Percentiles rank a stretch among this genome's conserved stretches.
phyloP scores from a whole-genome alignment of 2,888 invertebrate genomes.

The Miltochrista miniata region DNA sequence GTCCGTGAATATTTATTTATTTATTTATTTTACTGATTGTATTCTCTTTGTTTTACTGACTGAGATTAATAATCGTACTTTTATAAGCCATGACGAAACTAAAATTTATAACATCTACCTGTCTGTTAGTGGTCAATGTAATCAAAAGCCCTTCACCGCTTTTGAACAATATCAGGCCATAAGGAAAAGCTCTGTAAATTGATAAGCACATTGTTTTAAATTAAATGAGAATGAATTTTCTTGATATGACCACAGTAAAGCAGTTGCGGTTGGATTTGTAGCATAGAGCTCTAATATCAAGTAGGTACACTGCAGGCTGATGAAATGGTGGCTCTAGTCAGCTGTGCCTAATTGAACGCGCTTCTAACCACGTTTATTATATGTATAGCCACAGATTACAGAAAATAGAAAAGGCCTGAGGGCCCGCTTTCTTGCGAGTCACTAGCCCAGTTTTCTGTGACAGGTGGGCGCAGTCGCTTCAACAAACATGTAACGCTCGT shows the following conservation, averaged over 20 bases:
- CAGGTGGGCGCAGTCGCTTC: constrained; percentile 53
- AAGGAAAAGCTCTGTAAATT: neutral
- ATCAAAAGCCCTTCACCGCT: neutral
- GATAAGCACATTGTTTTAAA: constrained; percentile 1
- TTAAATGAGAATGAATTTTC: constrained; percentile 2
- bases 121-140: neutral
- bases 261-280: constrained; percentile 16
- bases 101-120: too few species aligned
- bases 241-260: constrained; percentile 11
- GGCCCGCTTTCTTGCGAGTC: constrained; percentile 71
- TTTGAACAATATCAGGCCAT: constrained; percentile 15
- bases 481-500: constrained; percentile 32
- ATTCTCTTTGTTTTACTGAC: too few species aligned
- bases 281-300: constrained; percentile 41
- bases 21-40: too few species aligned
- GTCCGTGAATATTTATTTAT: too few species aligned
- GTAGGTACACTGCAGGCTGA: constrained; percentile 48
- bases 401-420: constrained; percentile 77
- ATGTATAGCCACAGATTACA: constrained; percentile 72
- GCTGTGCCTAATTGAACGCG: constrained; percentile 67
- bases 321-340: constrained; percentile 52
- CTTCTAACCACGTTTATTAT: constrained; percentile 59
- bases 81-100: too few species aligned
- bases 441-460: constrained; percentile 52
- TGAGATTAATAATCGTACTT: too few species aligned